These are phyloP conservation scores for Tenthredo notha DNA, from an alignment of 2,888 invertebrate species.

Conservation along the genomic window DNA sequence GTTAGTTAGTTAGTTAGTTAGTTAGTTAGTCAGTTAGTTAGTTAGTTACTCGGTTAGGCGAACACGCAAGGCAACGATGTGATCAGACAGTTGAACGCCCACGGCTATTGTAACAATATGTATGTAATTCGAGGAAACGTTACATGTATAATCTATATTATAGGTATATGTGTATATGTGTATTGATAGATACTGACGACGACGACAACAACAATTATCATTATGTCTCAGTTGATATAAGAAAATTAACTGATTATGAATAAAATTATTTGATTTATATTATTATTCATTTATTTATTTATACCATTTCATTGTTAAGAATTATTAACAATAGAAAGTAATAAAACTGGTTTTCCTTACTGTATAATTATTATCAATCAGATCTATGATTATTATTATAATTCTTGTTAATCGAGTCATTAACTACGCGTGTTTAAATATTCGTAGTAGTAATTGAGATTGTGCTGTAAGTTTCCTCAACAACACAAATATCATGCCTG, in stretches of 20 bases:
- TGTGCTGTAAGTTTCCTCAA: background rate
- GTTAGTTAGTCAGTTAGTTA: background rate
- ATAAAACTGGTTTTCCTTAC: background rate
- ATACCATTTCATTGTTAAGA: background rate
- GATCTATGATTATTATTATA: conserved; percentile 14
- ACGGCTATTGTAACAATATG: conserved; percentile 3
- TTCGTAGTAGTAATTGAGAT: background rate
- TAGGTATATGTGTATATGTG: background rate
- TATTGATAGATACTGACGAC: background rate
- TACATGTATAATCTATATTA: background rate
- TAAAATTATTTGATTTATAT: background rate
- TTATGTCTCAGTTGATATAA: background rate
- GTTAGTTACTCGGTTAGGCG: conserved; percentile 3
- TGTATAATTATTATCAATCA: background rate
- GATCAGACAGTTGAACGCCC: background rate
- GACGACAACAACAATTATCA: conserved; percentile 3
- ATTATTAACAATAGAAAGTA: too few species aligned
- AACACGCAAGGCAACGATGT: background rate
- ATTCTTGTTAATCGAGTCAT: conserved; percentile 18
- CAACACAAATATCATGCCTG: background rate
- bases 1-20: background rate
- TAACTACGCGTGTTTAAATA: background rate
- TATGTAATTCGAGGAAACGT: background rate
- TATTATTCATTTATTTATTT: background rate
- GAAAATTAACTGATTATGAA: too few species aligned